Percentiles rank a stretch among this genome's conserved stretches.
These are phyloP conservation scores for Lithobius niger DNA, from an alignment of 1,140 invertebrate genomes.

Conservation along the genomic window DNA sequence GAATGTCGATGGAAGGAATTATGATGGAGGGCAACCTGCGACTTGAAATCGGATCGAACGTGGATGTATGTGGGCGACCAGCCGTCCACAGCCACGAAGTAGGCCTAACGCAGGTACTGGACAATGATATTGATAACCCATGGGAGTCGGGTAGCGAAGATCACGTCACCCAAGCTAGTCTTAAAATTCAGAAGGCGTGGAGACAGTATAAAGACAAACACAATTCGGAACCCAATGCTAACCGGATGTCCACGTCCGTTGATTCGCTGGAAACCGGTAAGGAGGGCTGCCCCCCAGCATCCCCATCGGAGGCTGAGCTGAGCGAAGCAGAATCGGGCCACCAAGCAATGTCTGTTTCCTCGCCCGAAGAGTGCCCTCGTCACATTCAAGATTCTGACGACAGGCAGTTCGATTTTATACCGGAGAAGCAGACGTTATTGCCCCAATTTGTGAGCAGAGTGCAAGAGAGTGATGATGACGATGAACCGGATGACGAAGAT, in stretches of 20 bases:
- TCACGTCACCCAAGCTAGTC: too few relatives aligned
- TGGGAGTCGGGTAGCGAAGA: too few relatives aligned
- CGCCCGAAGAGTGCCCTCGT: background rate
- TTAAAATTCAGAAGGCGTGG: conserved; percentile 1
- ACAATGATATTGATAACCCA: too few relatives aligned
- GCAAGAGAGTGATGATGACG: background rate
- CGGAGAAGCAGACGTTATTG: too few relatives aligned
- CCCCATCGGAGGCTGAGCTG: background rate
- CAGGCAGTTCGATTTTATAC: background rate
- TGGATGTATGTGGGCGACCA: too few relatives aligned
- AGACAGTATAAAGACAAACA: background rate
- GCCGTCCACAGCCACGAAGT: too few relatives aligned
- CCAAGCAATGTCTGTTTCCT: conserved; percentile 2
- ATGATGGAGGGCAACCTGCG: too few relatives aligned
- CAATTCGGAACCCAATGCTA: background rate
- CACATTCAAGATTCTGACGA: background rate
- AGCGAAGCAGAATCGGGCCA: conserved; percentile 6
- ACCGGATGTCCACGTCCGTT: background rate
- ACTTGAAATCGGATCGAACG: too few relatives aligned
- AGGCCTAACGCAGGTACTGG: too few relatives aligned
- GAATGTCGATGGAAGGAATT: too few relatives aligned
- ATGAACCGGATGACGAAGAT: background rate
- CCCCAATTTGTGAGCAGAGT: background rate
- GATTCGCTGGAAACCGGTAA: background rate
- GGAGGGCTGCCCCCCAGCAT: too few relatives aligned